Base-by-base conservation (phyloP, 2,113 vertebrate species). In the Rhinoderma darwinii region DNA sequence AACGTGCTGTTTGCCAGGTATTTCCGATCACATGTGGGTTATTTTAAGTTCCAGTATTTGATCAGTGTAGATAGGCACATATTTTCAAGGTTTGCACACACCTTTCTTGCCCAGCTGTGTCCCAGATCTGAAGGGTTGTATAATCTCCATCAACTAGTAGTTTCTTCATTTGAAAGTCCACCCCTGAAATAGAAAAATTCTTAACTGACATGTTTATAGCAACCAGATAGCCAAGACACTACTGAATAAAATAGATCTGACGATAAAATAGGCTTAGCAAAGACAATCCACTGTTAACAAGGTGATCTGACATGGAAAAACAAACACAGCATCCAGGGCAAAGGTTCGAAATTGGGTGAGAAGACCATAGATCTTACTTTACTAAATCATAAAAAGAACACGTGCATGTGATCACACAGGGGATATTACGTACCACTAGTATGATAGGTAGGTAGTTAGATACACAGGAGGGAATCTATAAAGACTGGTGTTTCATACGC, bases 91-190 rank as follows among this genome's bases (percentile, higher is more conserved):
- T 41, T 44, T 0, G 0, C 27, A 10, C n/a, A 9, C 87, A 94
- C 93, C 93, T 94, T 88, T 96, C 94, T 89, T 95, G 94, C 2
- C 95, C 91, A 0, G 94, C 94, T 10, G 92, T 95, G 91, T 95
- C 95, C 94, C 94, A 95, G 35, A 94, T 96, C 90, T 95, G 94
- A 56, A 95, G 87, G 0, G 79, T 92, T 0, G 92, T 94, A 88
- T 91, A 92, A 72, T 96, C 92, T 30, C 94, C 90, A 17, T 96
- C 94, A 61, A 95, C 95, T 2, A 94, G 82, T 92, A 95, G 92
- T 90, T 92, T 94, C 90, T 96, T 96, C 25, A 94, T 92, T 78
- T 95, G 94, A 89, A 95, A 95, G 86, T 95, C 94, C n/a, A 95
- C 93, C 25, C 93, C 93, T 96, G 77, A 59, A 70, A 84, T 32